Conservation (phyloP, 2,113 vertebrate genomes). For the Haemorhous mexicanus region DNA sequence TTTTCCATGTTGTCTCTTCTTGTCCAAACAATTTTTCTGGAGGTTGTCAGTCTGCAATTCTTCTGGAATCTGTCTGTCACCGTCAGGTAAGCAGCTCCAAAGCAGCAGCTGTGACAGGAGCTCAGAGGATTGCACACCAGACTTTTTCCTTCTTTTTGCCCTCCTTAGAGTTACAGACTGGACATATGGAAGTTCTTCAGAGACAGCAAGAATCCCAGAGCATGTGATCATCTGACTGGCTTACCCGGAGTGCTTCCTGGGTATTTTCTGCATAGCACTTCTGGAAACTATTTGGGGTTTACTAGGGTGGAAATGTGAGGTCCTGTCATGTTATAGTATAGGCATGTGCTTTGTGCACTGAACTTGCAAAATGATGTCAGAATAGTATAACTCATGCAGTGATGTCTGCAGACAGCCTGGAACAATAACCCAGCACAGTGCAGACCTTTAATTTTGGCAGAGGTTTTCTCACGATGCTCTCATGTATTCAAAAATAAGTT, state of each 20-base stretch:
- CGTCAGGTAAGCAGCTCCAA: neutral
- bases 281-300: conserved; percentile 53
- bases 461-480: neutral
- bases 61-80: neutral
- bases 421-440: conserved; percentile 24
- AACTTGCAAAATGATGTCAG: conserved; percentile 41
- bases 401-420: conserved; percentile 29
- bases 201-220: conserved; percentile 14
- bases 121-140: neutral
- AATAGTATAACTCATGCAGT: neutral
- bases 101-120: neutral
- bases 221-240: neutral
- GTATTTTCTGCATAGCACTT: neutral
- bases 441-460: conserved; percentile 11
- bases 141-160: neutral
- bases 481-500: neutral
- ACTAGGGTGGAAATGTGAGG: conserved; percentile 36
- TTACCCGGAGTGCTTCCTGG: neutral
- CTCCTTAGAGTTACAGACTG: neutral
- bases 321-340: conserved; percentile 14
- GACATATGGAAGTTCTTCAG: conserved; percentile 57
- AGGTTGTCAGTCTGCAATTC: neutral
- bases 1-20: neutral
- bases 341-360: conserved; percentile 22
- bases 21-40: neutral